Evolutionary conservation across 2,797 vertebrate species (phyloP), one percentile per base, ranked within the genome.

Genomic region (Enteromius paludinosus): DNA sequence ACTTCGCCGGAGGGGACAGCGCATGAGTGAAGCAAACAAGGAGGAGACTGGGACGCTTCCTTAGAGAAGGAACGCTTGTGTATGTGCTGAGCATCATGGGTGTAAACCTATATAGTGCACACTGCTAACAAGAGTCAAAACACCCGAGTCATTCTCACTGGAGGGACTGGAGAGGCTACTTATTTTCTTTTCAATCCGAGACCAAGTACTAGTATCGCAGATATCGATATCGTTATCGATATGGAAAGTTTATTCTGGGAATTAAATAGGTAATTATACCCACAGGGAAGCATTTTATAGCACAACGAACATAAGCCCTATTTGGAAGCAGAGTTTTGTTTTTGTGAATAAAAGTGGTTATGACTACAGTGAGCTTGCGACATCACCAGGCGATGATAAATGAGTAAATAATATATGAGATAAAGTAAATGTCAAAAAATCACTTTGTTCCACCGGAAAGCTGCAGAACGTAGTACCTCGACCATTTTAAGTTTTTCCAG

Each of bases 121-220:
- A 47, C 41, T 35, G 54, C 1, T 71, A 66, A 54, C 20, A 20
- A 56, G 54, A 56, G 47, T 23, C 35, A 65, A 68, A 66, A 79
- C 71, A 45, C 33, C 69, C 6, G 69, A 79, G 61, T 49, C 61
- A 75, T 59, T 47, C n/a, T 49, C 68, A 73, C n/a, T n/a, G n/a
- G n/a, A 28, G 23, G 23, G 12, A 45, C 0, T 0, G 38, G 66
- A 70, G 15, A 54, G 14, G 5, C 18, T 35, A 1, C 49, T 69
- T 69, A 33, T 52, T 73, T 35, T 54, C 49, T 18, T 35, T 52
- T 73, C 28, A 0, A 54, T 30, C 18, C 28, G 5, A n/a, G n/a
- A 54, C 49, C 18, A 15, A 54, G 28, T 12, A 17, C 17, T 54
- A 59, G 12, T 74, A 56, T 59, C 0, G 1, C 30, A 74, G 18